Base-by-base conservation (phyloP, 1,140 invertebrate genomes). In the Drosophila nannoptera region DNA sequence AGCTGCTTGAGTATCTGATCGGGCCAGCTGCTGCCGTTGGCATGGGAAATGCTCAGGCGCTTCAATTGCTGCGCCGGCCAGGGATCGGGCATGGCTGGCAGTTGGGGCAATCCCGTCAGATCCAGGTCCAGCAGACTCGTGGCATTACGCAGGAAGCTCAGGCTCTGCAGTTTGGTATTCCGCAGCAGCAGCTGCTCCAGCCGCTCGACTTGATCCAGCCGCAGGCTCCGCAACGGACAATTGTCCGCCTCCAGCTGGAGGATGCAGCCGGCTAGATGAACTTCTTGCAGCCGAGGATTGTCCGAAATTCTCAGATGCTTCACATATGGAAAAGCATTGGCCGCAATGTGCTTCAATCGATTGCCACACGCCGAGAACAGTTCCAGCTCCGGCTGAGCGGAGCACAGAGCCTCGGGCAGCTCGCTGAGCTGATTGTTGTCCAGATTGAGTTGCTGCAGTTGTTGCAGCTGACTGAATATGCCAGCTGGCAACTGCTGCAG, bases 111-210 rank as follows among this genome's bases (percentile, higher is more conserved):
- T 0, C 76, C 80, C 0, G 76, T 59, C 9, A 83, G 8, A 68
- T 83, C 78, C 49, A 83, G 31, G 7, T 83, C 80, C 4, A 84
- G 40, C 4, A 83, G 22, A 6, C 61, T 64, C 4, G 2, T 76
- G 14, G 80, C 76, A 52, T 70, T 70, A 3, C 49, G 52, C 4
- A 83, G 49, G 6, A 83, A 83, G 29, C 74, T 55, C 7, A 83
- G 65, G 11, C 46, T 70, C 7, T 48, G 35, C 0, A 84, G 38
- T 29, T 63, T 66, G 1, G 73, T 55, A 45, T 84, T 73, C 33
- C 69, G 54, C 8, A 83, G 33, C 35, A 67, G 54, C 8, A 83
- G 49, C 32, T 84, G 73, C 35, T 75, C 48, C 5, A 83, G 16
- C 0, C 7, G 38, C 11, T 80, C 42, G 6, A 63, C 65, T 4